Evolutionary conservation across 2,113 vertebrate genomes (phyloP).

Genomic region (Perccottus glenii): DNA sequence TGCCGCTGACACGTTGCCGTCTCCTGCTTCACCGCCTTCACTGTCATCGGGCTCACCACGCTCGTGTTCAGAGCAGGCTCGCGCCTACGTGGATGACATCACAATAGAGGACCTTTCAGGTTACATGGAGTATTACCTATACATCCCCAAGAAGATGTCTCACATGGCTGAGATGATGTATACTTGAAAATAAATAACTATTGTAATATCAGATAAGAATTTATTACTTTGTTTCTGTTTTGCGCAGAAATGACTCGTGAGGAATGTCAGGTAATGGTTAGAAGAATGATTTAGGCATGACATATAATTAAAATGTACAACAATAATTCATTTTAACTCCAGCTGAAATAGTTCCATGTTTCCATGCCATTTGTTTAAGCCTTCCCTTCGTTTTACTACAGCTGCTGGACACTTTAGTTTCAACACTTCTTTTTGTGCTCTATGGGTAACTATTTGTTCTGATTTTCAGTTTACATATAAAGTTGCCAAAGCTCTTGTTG

Average conservation of each 20-base stretch:
- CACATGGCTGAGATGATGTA: slow-evolving; percentile 99
- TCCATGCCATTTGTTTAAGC: background rate
- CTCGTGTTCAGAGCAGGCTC: slow-evolving; percentile 96
- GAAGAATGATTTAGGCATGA: slow-evolving; percentile 27
- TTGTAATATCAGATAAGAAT: slow-evolving; percentile 28
- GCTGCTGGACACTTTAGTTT: slow-evolving; percentile 19
- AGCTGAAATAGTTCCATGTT: background rate
- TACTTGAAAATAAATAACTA: slow-evolving; percentile 79
- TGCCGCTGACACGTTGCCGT: background rate
- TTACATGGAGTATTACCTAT: slow-evolving; percentile 97
- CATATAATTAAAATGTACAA: slow-evolving; percentile 18
- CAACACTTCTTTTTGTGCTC: background rate
- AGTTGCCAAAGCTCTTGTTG: slow-evolving; percentile 74
- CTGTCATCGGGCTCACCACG: slow-evolving; percentile 83
- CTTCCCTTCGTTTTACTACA: slow-evolving; percentile 9
- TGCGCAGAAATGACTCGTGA: background rate
- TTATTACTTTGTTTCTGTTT: slow-evolving; percentile 12
- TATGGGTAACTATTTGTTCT: slow-evolving; percentile 17
- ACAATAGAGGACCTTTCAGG: slow-evolving; percentile 98
- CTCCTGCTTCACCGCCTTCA: background rate
- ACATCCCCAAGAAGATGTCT: slow-evolving; percentile 99
- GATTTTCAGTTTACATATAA: slow-evolving; percentile 51
- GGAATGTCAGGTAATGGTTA: slow-evolving; percentile 9
- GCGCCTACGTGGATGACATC: slow-evolving; percentile 93
- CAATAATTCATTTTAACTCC: slow-evolving; percentile 9